Base-by-base conservation (phyloP, 2,888 invertebrate genomes). In the Conops quadrifasciatus region DNA sequence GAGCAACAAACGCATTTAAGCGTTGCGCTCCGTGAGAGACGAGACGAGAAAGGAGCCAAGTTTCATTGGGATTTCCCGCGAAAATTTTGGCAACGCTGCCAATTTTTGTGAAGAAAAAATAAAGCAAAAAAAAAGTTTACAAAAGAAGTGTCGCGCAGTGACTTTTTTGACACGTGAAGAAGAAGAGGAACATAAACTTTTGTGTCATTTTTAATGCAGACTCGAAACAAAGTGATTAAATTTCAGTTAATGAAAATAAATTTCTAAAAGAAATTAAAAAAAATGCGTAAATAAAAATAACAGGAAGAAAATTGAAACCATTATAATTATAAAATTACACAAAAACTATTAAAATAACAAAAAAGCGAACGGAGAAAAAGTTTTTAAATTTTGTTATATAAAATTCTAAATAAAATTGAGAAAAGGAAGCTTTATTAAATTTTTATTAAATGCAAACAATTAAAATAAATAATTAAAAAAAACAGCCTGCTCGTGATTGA, bases 21-120 rank as follows among this genome's bases (percentile, higher is more conserved):
- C 4, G 51, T 19, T 21, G n/a, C 11, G 28, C 58, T 21, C 56
- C n/a, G 60, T 64, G 62, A 30, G 47, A 65, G n/a, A n/a, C n/a
- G n/a, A 21, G 62, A 49, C 36, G 59, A 70, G 59, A n/a, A 36
- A 59, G 59, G 36, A 47, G 45, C 49, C 45, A 49, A 59, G 69
- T 77, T 71, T 77, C 76, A 78, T 78, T 82, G 84, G 84, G 84
- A 83, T 84, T 84, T 84, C 84, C 84, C 84, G 80, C 80, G 77
- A 72, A 75, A 73, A 75, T 75, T 76, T 80, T 80, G 79, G 82
- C 82, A 80, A 75, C 73, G 70, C 65, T 75, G 80, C 81, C 75
- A 78, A 74, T 70, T 68, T 62, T 51, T 53, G 67, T 26, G 65
- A 68, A 47, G 71, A 67, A 71, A 73, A 72, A 72, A 71, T 65